These are phyloP conservation scores for Panzeria rudis DNA, from an alignment of 2,888 invertebrate genomes.

Conservation along the genomic window DNA sequence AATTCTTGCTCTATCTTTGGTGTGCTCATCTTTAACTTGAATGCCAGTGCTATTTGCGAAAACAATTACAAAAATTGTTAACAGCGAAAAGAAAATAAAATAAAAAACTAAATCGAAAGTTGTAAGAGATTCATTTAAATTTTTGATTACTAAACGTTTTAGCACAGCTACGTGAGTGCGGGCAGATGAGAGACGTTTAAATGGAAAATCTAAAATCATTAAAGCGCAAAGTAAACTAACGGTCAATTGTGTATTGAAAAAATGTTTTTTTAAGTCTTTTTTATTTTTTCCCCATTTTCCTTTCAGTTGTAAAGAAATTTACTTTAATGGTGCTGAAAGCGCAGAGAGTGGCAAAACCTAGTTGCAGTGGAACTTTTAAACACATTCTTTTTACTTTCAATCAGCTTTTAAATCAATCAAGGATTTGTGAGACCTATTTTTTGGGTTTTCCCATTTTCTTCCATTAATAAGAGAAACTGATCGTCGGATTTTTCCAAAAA, in stretches of 20 bases:
- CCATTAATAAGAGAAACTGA: too few species aligned
- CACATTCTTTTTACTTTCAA: not conserved
- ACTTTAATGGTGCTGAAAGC: not conserved
- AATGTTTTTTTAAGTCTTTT: not conserved
- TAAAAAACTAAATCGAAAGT: slow-evolving; percentile 80
- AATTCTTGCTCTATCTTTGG: not conserved
- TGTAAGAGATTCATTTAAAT: slow-evolving; percentile 83
- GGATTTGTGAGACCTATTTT: not conserved
- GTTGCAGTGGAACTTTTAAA: not conserved
- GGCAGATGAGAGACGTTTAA: slow-evolving; percentile 25
- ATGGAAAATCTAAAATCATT: slow-evolving; percentile 58
- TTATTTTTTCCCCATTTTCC: not conserved
- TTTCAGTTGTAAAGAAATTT: not conserved
- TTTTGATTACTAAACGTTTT: slow-evolving; percentile 80
- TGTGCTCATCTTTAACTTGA: not conserved
- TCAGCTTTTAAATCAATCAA: not conserved
- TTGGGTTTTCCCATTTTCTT: too few species aligned
- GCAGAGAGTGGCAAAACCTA: not conserved
- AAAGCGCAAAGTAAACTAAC: slow-evolving; percentile 60
- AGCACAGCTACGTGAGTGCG: slow-evolving; percentile 28
- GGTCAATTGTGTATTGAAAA: slow-evolving; percentile 58
- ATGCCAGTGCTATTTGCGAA: not conserved
- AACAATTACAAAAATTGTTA: not conserved
- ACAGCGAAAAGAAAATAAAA: slow-evolving; percentile 61
- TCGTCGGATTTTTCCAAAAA: too few species aligned